Evolutionary conservation across 2,113 vertebrate genomes (phyloP), one percentile per base, ranked within the genome.

Genomic region (Calcarius ornatus): DNA sequence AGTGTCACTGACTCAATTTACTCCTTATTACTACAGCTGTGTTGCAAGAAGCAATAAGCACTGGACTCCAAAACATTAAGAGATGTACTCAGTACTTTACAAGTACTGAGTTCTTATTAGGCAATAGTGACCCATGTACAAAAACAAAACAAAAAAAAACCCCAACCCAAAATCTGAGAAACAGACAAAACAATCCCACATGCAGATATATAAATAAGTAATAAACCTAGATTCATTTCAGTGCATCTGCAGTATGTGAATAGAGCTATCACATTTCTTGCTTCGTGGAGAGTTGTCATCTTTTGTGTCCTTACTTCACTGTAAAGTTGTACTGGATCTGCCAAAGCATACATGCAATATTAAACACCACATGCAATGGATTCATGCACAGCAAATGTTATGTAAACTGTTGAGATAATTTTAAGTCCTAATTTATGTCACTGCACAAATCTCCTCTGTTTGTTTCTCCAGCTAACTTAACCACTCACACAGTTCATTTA

Each of bases 301-400:
- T 91, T 61, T 60, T 83, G 60, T 84, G 69, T 92, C 91, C 92
- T 90, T 76, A 24, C 63, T 93, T 90, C 59, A 31, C 59, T 56
- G 35, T 90, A 59, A 94, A 91, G 73, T 47, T 89, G 70, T 42
- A 57, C 61, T 87, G 91, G 53, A 87, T 91, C 84, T 95, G 87
- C 84, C 87, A 94, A 82, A 88, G 50, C 63, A 31, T 71, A 47
- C 42, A 88, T 77, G 79, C 81, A 94, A 73, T 95, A 91, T 95
- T 93, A 94, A 95, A 90, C 68, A 81, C 50, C 75, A 90, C 78
- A 82, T 84, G 63, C 75, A 82, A 72, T 35, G 61, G 65, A 57
- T 85, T 76, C 6, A 4, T 61, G 70, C 66, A 50, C 50, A 94
- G 54, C 42, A 91, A 94, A 91, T 65, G 63, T 91, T 94, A 91